Base-by-base conservation (phyloP, 2,113 vertebrate genomes). In the Notiomystis cincta region DNA sequence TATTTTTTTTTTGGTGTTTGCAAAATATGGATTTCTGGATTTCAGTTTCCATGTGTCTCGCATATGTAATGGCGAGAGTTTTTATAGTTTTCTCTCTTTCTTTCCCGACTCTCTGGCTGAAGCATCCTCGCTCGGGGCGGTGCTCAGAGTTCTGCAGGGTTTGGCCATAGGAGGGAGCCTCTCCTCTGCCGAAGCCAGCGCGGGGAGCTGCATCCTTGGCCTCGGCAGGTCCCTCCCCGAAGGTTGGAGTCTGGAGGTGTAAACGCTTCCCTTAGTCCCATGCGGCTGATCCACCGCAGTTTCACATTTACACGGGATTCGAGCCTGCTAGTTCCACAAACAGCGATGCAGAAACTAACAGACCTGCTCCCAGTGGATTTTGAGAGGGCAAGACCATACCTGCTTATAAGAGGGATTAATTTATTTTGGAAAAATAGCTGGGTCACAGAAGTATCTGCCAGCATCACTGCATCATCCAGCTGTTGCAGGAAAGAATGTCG, bases 91-190 rank as follows among this genome's bases (percentile, higher is more conserved):
- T 82, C 81, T 81, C 40, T 23, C 20, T 42, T n/a, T 50, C 18
- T 5, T 56, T 31, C 53, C 35, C 44, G 30, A 2, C 30, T 40
- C 45, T 50, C 2, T n/a, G 11, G 22, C 25, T n/a, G 57, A 45
- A 66, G 47, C 28, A 28, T 38, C 60, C 10, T 3, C 4, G 31
- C 21, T 71, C 4, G 0, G 3, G 40, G 57, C 2, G 40, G 4
- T 51, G 75, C 83, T 91, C 57, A 1, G 11, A 35, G 50, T 62
- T 82, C 56, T 94, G 11, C 61, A 22, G 21, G 3, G 23, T 82
- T 93, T 50, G 82, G 56, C 96, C 92, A 82, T 95, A 13, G 82
- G 96, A 95, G 89, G 96, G 95, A 97, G 93, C 95, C 79, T 84
- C 96, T 95, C 35, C 30, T 88, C 96, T 90, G 54, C 10, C 51